A percentile compares a stretch with the other conserved stretches of the same genome.
Conservation (phyloP, 2,888 invertebrate genomes). For the Ceriagrion tenellum region DNA sequence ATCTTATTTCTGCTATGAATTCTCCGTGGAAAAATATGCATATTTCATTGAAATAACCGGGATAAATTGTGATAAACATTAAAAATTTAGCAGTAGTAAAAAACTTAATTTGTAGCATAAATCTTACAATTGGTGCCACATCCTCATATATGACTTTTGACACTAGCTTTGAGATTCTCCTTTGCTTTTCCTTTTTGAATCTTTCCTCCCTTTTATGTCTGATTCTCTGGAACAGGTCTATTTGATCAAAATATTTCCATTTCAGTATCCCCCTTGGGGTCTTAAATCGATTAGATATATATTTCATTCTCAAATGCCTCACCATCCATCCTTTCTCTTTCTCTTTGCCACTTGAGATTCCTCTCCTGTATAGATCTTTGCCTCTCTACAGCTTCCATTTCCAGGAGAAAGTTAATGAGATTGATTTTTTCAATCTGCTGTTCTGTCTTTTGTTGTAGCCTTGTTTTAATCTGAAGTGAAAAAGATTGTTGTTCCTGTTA, state of each 20-base stretch:
- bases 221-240: conserved; percentile 37
- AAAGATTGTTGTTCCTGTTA: neutral
- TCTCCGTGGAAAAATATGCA: too few relatives aligned
- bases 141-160: neutral
- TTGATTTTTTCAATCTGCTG: conserved; percentile 37
- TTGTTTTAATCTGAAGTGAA: neutral
- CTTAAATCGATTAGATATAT: too few relatives aligned
- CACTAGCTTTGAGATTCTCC: neutral
- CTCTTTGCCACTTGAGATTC: neutral
- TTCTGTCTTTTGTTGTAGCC: conserved; percentile 6
- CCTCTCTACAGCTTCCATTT: neutral
- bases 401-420: neutral
- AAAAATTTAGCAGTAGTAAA: neutral
- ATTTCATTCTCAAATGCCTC: neutral
- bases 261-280: neutral
- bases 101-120: neutral
- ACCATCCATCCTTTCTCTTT: conserved; percentile 25
- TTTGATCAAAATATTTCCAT: neutral
- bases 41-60: too few relatives aligned
- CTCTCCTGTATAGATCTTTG: neutral
- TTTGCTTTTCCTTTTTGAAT: neutral
- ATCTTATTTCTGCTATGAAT: too few relatives aligned
- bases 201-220: neutral
- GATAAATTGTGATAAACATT: too few relatives aligned
- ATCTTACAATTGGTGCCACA: neutral